Conservation (phyloP, 1,140 invertebrate genomes). For the Drosophila watanabei region DNA sequence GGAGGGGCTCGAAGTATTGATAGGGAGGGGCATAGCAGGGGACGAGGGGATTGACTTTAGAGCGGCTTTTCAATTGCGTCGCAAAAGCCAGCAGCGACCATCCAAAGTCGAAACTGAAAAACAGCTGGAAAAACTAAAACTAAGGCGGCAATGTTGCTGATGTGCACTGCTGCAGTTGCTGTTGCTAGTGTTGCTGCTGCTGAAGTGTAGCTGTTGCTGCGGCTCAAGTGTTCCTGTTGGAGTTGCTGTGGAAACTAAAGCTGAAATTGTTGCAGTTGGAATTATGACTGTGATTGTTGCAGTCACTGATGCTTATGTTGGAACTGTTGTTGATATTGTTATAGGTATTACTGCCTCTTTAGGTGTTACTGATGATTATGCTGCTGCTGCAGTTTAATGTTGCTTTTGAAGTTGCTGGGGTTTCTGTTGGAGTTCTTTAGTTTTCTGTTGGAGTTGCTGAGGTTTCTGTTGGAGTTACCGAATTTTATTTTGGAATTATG, state of each 20-base stretch:
- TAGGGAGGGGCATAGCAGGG: background rate
- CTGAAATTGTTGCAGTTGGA: background rate
- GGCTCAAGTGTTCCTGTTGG: background rate
- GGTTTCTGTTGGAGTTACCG: too few relatives aligned
- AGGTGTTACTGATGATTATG: background rate
- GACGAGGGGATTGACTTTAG: background rate
- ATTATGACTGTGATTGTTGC: background rate
- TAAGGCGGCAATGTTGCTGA: constrained; percentile 12
- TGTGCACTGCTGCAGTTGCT: background rate
- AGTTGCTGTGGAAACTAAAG: background rate
- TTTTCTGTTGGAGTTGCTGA: too few relatives aligned
- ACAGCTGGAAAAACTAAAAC: constrained; percentile 55
- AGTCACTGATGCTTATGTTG: background rate
- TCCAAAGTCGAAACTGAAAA: constrained; percentile 64
- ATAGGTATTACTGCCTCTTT: background rate
- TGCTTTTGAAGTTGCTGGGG: too few relatives aligned
- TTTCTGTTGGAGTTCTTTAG: too few relatives aligned
- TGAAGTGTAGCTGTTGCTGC: background rate
- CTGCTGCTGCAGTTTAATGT: background rate
- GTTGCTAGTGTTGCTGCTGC: background rate
- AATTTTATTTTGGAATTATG: too few relatives aligned
- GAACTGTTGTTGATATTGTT: background rate
- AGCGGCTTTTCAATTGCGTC: constrained; percentile 68
- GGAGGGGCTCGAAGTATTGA: background rate
- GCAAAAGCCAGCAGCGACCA: constrained; percentile 50